These are phyloP conservation scores for Trichomalopsis sarcophagae DNA, from an alignment of 1,140 invertebrate genomes.

Conservation along the genomic window DNA sequence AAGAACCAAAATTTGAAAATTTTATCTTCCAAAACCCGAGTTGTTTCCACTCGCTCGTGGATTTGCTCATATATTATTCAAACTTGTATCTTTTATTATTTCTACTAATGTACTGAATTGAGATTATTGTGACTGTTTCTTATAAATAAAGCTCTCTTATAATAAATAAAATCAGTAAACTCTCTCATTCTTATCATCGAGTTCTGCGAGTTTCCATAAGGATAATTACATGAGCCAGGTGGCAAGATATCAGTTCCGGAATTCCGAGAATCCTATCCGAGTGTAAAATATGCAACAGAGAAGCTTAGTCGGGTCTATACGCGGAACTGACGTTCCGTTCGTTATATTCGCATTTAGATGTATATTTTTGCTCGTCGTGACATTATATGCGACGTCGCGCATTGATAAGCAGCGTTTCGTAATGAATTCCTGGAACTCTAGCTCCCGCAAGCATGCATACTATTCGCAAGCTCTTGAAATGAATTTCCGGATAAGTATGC, in stretches of 20 bases:
- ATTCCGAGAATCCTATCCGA: neutral
- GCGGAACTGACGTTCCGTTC: neutral
- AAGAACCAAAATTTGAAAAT: no score
- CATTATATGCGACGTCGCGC: neutral
- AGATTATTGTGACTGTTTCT: no score
- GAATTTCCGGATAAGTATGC: no score
- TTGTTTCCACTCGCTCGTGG: no score
- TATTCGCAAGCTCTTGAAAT: neutral
- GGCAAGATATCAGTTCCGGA: slow-evolving; percentile 13
- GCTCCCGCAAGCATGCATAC: neutral
- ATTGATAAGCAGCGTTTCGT: neutral
- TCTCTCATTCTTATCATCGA: no score
- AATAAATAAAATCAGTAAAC: no score
- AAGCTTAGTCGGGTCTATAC: slow-evolving; percentile 7
- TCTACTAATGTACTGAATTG: no score
- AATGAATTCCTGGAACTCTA: neutral
- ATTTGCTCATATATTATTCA: no score
- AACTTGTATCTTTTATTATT: no score
- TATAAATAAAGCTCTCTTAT: no score
- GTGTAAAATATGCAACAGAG: slow-evolving; percentile 13
- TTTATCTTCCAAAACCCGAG: no score
- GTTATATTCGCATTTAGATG: slow-evolving; percentile 18
- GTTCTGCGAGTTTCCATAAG: neutral
- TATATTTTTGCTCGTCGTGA: neutral
- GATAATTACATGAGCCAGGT: slow-evolving; percentile 6